These are phyloP conservation scores for Agrochola lychnidis DNA, from an alignment of 2,888 invertebrate genomes.

Conservation along the genomic window DNA sequence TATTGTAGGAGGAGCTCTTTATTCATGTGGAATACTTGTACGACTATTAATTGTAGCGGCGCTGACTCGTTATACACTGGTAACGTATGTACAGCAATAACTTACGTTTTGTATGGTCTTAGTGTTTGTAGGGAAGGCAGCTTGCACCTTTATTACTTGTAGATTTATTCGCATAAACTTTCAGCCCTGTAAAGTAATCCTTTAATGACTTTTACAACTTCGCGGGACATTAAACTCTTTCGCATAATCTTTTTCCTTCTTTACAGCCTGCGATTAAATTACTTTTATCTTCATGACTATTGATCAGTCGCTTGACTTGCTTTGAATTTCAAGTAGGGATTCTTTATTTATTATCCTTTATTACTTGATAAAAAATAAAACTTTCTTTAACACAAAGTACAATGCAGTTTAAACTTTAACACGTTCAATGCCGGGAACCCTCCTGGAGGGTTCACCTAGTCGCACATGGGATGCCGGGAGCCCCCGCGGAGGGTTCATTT, in stretches of 20 bases:
- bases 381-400: constrained; percentile 7
- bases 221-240: constrained; percentile 53
- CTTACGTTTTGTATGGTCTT: constrained; percentile 12
- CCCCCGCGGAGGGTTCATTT: too few species aligned
- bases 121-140: constrained; percentile 2
- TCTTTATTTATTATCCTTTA: constrained; percentile 22
- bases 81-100: constrained; percentile 25
- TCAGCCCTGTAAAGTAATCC: constrained; percentile 38
- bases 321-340: constrained; percentile 21
- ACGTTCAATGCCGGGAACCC: too few species aligned
- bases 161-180: constrained; percentile 41
- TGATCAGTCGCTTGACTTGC: constrained; percentile 41
- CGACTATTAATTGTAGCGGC: constrained; percentile 43
- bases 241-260: constrained; percentile 42
- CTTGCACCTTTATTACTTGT: constrained; percentile 23
- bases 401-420: constrained; percentile 37
- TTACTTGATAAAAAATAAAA: constrained; percentile 10
- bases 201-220: constrained; percentile 55
- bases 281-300: constrained; percentile 45
- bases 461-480: too few species aligned
- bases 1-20: constrained; percentile 46
- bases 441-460: background rate
- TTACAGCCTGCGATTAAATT: constrained; percentile 42
- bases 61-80: constrained; percentile 12
- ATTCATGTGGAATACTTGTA: constrained; percentile 49